Evolutionary conservation across 2,888 invertebrate genomes (phyloP).

Genomic region (Drosophila picticornis): DNA sequence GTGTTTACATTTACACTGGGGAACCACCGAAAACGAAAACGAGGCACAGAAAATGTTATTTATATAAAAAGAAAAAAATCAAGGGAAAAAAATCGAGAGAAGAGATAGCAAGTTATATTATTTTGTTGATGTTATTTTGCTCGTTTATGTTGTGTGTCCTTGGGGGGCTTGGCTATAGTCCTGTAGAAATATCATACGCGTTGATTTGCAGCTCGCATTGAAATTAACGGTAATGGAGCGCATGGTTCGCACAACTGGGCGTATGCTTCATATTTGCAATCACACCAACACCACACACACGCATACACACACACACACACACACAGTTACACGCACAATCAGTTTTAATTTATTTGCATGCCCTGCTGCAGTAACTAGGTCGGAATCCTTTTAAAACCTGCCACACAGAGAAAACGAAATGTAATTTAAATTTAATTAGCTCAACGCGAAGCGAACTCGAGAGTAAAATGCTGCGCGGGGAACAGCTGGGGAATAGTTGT

Average conservation of each 20-base stretch:
- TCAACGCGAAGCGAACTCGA: conserved; percentile 11
- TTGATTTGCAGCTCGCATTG: conserved; percentile 61
- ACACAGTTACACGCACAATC: conserved; percentile 45
- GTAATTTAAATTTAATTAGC: conserved; percentile 75
- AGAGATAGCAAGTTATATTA: conserved; percentile 71
- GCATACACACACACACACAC: not conserved
- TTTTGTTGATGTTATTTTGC: conserved; percentile 39
- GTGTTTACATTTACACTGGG: conserved; percentile 76
- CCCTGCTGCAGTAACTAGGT: conserved; percentile 26
- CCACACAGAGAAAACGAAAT: conserved; percentile 37
- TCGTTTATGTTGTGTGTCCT: conserved; percentile 43
- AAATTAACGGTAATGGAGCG: conserved; percentile 31
- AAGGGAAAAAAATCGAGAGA: conserved; percentile 22
- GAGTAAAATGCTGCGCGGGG: not conserved
- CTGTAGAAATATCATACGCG: conserved; percentile 65
- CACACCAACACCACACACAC: not conserved
- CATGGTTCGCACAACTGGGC: conserved; percentile 15
- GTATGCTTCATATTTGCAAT: conserved; percentile 48
- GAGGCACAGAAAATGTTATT: conserved; percentile 58
- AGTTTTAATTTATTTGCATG: conserved; percentile 69
- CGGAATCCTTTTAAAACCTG: conserved; percentile 49
- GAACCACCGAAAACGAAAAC: conserved; percentile 52
- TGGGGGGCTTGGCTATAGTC: conserved; percentile 43
- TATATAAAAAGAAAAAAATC: conserved; percentile 30
- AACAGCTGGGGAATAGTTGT: conserved; percentile 4